phyloP scores from a whole-genome alignment of 2,113 vertebrate genomes.

The Laterallus jamaicensis region DNA sequence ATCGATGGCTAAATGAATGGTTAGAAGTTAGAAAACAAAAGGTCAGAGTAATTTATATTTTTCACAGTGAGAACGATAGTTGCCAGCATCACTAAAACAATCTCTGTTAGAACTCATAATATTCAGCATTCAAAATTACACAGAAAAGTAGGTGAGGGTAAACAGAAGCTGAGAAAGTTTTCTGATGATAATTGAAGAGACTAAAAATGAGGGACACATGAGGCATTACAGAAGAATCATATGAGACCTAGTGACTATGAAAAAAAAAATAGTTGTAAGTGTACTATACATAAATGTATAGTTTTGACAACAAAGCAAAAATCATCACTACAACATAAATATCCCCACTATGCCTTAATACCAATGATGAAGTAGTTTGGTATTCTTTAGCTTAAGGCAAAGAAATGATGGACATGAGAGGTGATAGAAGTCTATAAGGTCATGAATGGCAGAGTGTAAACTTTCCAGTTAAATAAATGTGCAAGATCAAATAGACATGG shows the following conservation, averaged over 20 bases:
- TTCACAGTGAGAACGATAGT: background rate
- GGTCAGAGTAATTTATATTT: background rate
- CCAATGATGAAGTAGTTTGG: background rate
- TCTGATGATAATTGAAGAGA: background rate
- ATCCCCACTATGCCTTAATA: background rate
- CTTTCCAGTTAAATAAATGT: background rate
- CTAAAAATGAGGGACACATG: background rate
- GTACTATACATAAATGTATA: background rate
- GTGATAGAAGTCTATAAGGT: background rate
- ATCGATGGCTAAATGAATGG: background rate
- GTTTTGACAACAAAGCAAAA: background rate
- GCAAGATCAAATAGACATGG: background rate
- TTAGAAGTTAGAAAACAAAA: background rate
- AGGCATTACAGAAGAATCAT: background rate
- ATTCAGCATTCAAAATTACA: background rate
- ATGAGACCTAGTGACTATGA: background rate
- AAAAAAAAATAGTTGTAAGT: background rate
- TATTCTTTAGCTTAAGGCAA: background rate
- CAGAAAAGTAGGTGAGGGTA: background rate
- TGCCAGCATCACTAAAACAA: background rate
- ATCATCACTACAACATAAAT: background rate
- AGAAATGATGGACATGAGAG: background rate
- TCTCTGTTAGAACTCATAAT: background rate
- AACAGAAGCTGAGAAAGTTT: background rate
- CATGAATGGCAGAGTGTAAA: background rate